Evolutionary conservation across 1,140 invertebrate genomes (phyloP), one percentile per base, ranked within the genome.

Genomic region (Drosophila ogumai): DNA sequence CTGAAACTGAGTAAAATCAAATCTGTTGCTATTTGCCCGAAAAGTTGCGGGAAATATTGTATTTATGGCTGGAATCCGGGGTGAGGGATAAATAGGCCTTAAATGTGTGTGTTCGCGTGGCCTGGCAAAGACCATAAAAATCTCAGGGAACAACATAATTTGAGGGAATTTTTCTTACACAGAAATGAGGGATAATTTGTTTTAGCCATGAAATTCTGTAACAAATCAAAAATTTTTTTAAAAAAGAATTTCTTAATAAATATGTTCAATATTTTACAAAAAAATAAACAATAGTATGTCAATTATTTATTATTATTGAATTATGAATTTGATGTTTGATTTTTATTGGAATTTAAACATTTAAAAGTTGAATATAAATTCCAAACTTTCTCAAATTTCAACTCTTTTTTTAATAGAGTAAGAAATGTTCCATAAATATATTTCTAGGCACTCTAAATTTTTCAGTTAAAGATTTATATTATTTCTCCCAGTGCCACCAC

Each of bases 1-100:
- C 66, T 15, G 44, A 67, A 78, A 78, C 75, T 64, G 75, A 78
- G 75, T 78, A 71, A 78, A 78, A 78, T 71, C 75, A 78, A 78
- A 78, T 80, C 72, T 82, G 71, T 82, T 79, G 59, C 66, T 75
- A 68, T 71, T 78, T 67, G 52, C 34, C 59, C 58, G 22, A 78
- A 71, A 41, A 74, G 49, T 77, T 77, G 54, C 31, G 54, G 75
- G 58, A 79, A 69, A 78, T 78, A 72, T 75, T 54, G 67, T 72
- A 59, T 82, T 81, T 82, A 69, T 74, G 58, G 28, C 19, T 49
- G 31, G 6, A 2, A 28, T 28, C 25, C 25, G 25, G 15, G 28
- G 10, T 40, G 60, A n/a, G 61, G 66, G 41, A 73, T 47, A 54
- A 82, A 77, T 85, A 71, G 84, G 79, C 84, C 71, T 86, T 69